A percentile compares a stretch with the other conserved stretches of the same genome.
phyloP scores from a whole-genome alignment of 2,888 invertebrate genomes.

The Drosophila stalkeri region DNA sequence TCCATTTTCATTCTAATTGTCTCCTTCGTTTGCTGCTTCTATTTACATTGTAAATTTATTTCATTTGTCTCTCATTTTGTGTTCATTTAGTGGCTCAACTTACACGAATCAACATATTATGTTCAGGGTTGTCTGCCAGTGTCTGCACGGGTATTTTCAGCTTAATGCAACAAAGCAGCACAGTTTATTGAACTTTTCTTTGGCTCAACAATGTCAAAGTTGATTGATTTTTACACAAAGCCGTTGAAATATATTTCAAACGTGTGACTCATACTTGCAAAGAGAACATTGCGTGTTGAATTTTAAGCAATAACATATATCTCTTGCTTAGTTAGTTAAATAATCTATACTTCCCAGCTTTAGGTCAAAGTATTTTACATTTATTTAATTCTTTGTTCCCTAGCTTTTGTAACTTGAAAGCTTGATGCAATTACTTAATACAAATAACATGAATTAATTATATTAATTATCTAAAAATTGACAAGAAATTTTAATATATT shows the following conservation, averaged over 20 bases:
- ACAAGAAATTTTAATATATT: too few species aligned
- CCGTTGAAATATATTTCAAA: not conserved
- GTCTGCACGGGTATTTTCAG: not conserved
- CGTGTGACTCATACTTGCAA: too few species aligned
- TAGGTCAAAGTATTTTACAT: too few species aligned
- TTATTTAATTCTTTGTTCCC: too few species aligned
- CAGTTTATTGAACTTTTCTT: conserved; percentile 44
- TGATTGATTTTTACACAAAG: conserved; percentile 25
- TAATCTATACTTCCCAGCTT: too few species aligned
- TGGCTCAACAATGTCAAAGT: conserved; percentile 21
- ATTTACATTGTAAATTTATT: conserved; percentile 56
- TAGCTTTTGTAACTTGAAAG: too few species aligned
- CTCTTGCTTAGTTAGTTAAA: too few species aligned
- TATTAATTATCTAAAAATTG: too few species aligned
- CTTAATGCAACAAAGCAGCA: conserved; percentile 30
- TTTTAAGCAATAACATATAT: too few species aligned
- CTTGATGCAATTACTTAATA: too few species aligned
- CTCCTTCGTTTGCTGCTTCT: conserved; percentile 26
- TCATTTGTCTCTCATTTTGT: conserved; percentile 28
- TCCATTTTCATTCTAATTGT: conserved; percentile 24
- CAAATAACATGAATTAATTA: too few species aligned
- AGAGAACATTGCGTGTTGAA: too few species aligned
- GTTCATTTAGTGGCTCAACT: conserved; percentile 54
- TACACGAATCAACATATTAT: conserved; percentile 70
- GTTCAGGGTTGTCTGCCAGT: conserved; percentile 43